A percentile compares a stretch with the other conserved stretches of the same genome.
Evolutionary conservation across 2,888 invertebrate genomes (phyloP).

Genomic region (Xanthia icteritia): DNA sequence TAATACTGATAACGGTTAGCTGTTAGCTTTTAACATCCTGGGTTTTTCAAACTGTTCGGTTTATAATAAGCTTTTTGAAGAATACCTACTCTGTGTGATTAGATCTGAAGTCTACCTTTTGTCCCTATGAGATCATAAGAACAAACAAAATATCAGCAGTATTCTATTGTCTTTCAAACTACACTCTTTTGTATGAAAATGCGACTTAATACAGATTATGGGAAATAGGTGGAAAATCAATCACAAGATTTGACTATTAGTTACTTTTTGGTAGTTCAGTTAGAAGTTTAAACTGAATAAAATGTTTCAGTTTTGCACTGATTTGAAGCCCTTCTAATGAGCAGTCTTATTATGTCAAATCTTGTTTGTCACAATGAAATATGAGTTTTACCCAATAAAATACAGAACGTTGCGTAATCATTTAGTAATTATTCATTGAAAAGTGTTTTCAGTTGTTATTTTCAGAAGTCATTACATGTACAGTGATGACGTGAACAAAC

Average conservation of each 20-base stretch:
- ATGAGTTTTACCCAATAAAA: neutral
- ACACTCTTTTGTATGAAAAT: neutral
- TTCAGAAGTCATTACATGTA: neutral
- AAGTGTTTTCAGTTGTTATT: neutral
- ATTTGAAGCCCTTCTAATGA: neutral
- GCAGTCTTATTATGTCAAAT: neutral
- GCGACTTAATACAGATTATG: neutral
- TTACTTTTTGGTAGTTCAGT: too few species aligned
- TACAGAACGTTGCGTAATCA: neutral
- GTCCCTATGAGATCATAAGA: neutral
- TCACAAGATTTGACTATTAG: too few species aligned
- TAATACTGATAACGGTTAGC: conserved; percentile 20
- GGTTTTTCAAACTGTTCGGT: neutral
- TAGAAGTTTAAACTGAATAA: too few species aligned
- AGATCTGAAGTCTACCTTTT: neutral
- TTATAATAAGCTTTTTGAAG: neutral
- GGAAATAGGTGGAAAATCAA: neutral
- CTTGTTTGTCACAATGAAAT: neutral
- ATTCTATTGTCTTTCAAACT: neutral
- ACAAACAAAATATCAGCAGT: neutral
- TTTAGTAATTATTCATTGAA: too few species aligned
- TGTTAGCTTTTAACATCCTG: neutral
- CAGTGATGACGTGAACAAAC: conserved; percentile 33
- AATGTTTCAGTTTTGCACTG: too few species aligned
- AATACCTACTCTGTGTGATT: neutral